Conservation (phyloP, 2,113 vertebrate species). For the Syngnathus typhle region DNA sequence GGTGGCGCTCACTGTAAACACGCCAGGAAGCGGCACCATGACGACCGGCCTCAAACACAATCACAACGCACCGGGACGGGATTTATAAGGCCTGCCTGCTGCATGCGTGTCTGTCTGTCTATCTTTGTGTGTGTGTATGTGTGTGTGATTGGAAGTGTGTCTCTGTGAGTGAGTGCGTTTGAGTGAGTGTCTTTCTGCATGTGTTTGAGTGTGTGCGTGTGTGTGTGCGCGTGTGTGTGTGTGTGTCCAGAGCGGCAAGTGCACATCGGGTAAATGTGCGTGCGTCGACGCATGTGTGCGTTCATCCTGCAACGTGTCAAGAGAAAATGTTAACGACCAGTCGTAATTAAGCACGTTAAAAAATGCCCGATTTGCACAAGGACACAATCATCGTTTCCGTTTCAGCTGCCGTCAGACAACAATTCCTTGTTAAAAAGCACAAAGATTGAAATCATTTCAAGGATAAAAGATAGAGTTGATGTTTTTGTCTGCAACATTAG, state of each 20-base stretch:
- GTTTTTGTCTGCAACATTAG: too few species aligned
- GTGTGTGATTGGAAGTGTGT: constrained; percentile 6
- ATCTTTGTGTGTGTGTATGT: constrained; percentile 5
- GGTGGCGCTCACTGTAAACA: constrained; percentile 74
- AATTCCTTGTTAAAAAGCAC: too few species aligned
- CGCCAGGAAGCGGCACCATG: constrained; percentile 75
- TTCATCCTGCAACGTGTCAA: constrained; percentile 48
- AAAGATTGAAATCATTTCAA: too few species aligned
- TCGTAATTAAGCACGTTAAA: constrained; percentile 27
- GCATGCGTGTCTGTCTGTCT: constrained; percentile 18
- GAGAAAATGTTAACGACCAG: constrained; percentile 54
- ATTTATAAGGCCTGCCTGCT: constrained; percentile 71
- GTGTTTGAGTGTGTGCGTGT: constrained; percentile 9
- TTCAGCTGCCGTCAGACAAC: neutral
- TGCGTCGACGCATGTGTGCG: constrained; percentile 39
- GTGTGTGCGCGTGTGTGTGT: constrained; percentile 6
- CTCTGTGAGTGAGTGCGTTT: constrained; percentile 2
- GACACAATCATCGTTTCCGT: neutral
- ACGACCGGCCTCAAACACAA: constrained; percentile 75
- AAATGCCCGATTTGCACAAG: neutral
- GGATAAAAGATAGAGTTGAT: too few species aligned
- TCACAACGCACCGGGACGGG: constrained; percentile 68
- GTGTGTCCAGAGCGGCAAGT: constrained; percentile 32
- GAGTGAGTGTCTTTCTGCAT: neutral
- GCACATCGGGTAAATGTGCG: constrained; percentile 32